Conservation (phyloP, 1,140 invertebrate species). For the Planococcus citri region DNA sequence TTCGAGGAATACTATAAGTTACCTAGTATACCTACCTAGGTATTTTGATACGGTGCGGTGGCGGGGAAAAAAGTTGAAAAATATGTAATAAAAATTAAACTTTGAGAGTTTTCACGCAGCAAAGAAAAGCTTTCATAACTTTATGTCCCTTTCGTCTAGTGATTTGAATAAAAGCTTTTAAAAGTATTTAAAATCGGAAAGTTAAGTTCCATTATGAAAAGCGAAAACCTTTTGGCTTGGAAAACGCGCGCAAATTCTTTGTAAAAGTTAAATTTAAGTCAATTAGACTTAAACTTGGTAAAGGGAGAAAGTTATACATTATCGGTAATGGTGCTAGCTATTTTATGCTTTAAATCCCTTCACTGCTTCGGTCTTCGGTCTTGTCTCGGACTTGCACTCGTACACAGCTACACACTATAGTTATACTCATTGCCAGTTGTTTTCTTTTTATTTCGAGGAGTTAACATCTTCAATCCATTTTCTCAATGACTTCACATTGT, state of each 20-base stretch:
- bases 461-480: neutral
- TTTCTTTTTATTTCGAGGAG: neutral
- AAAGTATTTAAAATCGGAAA: conserved; percentile 16
- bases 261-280: conserved; percentile 15
- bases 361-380: too few relatives aligned
- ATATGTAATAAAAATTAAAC: conserved; percentile 4
- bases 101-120: neutral
- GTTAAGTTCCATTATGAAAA: conserved; percentile 16
- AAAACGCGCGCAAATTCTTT: conserved; percentile 5
- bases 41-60: too few relatives aligned
- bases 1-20: too few relatives aligned
- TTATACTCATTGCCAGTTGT: neutral
- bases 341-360: conserved; percentile 1
- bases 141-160: neutral
- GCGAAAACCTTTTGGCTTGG: conserved; percentile 5
- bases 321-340: conserved; percentile 6
- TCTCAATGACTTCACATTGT: neutral
- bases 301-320: conserved; percentile 13
- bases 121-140: neutral
- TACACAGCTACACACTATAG: too few relatives aligned
- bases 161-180: conserved; percentile 20
- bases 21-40: too few relatives aligned
- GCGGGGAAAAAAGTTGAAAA: conserved; percentile 2
- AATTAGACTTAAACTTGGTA: conserved; percentile 14
- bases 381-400: neutral